phyloP scores from a whole-genome alignment of 2,113 vertebrate species.

The Probosciger aterrimus region DNA sequence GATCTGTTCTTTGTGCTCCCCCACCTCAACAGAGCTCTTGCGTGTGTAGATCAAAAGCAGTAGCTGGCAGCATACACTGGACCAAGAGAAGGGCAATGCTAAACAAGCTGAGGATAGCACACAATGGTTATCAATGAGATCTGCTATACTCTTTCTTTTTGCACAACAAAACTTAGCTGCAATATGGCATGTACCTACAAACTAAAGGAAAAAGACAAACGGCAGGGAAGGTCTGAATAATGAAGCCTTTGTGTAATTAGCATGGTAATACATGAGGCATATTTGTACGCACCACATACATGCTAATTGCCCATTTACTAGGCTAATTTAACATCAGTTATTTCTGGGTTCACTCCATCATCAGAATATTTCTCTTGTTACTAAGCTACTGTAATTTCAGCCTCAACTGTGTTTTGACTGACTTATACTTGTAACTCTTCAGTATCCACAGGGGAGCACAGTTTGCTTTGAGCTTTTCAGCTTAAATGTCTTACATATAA shows the following conservation, averaged over 20 bases:
- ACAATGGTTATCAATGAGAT: not conserved
- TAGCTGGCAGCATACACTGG: not conserved
- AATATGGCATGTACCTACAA: not conserved
- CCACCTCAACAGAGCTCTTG: not conserved
- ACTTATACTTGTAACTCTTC: not conserved
- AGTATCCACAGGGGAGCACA: not conserved
- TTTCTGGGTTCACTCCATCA: constrained; percentile 50
- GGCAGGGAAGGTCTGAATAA: constrained; percentile 14
- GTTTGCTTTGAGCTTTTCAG: not conserved
- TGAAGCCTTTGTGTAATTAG: constrained; percentile 36
- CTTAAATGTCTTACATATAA: not conserved
- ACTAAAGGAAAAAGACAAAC: not conserved
- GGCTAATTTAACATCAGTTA: constrained; percentile 40
- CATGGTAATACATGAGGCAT: constrained; percentile 27
- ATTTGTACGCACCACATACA: not conserved
- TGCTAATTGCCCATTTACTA: constrained; percentile 31
- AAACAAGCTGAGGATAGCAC: not conserved
- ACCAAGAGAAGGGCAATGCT: not conserved
- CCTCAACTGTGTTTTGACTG: constrained; percentile 34
- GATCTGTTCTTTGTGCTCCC: not conserved
- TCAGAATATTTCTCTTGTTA: constrained; percentile 15
- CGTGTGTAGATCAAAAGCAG: not conserved
- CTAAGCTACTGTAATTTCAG: constrained; percentile 43
- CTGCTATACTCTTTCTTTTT: not conserved
- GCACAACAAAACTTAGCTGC: not conserved